Percentiles rank a stretch among this genome's conserved stretches.
phyloP scores from a whole-genome alignment of 2,888 invertebrate species.

The Liopterus haemorrhoidalis region DNA sequence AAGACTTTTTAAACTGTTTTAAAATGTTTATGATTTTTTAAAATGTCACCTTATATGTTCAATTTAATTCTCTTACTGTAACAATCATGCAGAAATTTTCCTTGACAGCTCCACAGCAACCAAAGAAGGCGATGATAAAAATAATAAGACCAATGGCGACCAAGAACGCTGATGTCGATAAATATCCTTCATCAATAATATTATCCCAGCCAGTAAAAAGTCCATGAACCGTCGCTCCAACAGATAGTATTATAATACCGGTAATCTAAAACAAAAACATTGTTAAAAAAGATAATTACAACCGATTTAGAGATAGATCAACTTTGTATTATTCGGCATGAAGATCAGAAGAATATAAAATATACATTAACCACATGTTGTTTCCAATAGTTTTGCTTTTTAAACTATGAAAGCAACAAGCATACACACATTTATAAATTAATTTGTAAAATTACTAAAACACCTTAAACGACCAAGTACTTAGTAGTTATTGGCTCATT shows the following conservation, averaged over 20 bases:
- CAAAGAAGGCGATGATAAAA: constrained; percentile 89
- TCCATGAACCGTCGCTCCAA: constrained; percentile 71
- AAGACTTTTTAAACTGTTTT: too few relatives aligned
- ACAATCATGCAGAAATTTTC: constrained; percentile 93
- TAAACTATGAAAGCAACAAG: too few relatives aligned
- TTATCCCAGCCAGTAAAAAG: constrained; percentile 69
- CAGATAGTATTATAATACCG: constrained; percentile 75
- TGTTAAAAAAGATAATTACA: constrained; percentile 30
- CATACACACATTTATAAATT: too few relatives aligned
- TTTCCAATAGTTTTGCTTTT: too few relatives aligned
- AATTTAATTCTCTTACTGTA: constrained; percentile 59
- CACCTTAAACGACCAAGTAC: too few relatives aligned
- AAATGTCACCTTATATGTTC: background rate
- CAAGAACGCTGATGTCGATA: constrained; percentile 77
- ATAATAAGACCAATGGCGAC: constrained; percentile 85
- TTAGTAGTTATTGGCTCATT: too few relatives aligned
- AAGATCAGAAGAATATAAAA: too few relatives aligned
- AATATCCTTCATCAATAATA: constrained; percentile 74
- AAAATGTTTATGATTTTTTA: constrained; percentile 3
- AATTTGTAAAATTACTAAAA: too few relatives aligned
- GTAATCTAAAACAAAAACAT: constrained; percentile 76
- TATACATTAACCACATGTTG: too few relatives aligned
- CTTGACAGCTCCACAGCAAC: constrained; percentile 91
- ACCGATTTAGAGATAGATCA: too few relatives aligned
- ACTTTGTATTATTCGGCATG: too few relatives aligned